Evolutionary conservation across 2,797 vertebrate genomes (phyloP), one percentile per base, ranked within the genome.

Genomic region (Malurus leucopterus): DNA sequence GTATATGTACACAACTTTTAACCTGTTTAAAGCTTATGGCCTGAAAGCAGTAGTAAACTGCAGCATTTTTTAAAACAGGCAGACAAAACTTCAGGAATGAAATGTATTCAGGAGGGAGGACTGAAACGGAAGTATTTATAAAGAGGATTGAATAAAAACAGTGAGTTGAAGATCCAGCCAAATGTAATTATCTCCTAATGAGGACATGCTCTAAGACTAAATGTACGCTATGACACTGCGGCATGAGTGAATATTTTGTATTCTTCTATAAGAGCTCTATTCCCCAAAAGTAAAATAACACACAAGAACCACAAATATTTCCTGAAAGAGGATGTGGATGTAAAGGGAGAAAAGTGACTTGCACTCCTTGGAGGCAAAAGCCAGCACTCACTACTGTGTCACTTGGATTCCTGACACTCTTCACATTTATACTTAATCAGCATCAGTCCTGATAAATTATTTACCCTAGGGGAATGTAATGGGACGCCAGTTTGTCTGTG

Each of bases 401-500:
- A 96, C 93, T 93, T 96, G 87, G 53, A 55, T 88, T 95, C 50
- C 92, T 93, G 92, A 95, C 68, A 82, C 78, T 76, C 55, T 90
- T 91, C 3, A 36, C 65, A 82, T 96, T 95, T 96, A 89, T 90
- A 95, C 80, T 96, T 95, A 95, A 95, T 96, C 86, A 96, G 86
- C 38, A 92, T 87, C 27, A 68, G 50, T 86, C 55, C 88, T 93
- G 93, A 96, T 95, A 96, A 96, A 93, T 86, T 95, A 96, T 90
- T 95, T 94, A 87, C 75, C 85, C 71, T 83, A 75, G 62, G 94
- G 88, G 83, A 97, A 95, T 93, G 92, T 43, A 94, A 87, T 62
- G 55, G 88, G 80, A 94, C 4, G 19, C 90, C 63, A 47, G 73
- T 82, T 91, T 93, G 92, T 95, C 96, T 95, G 73, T 84, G 58